phyloP scores from a whole-genome alignment of 2,888 invertebrate genomes.

The Oxycera nigricornis region DNA sequence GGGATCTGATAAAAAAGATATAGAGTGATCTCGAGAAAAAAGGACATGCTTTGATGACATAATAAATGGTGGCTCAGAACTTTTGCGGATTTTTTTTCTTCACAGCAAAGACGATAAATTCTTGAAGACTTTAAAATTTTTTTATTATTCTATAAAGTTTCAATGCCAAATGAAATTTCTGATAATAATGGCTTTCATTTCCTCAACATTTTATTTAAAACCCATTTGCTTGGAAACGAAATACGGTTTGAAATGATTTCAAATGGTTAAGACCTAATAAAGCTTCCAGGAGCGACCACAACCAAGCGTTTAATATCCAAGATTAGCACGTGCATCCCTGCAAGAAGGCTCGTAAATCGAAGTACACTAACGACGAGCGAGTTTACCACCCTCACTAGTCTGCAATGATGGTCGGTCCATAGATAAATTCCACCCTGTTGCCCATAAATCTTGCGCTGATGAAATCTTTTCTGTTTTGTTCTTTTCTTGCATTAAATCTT shows the following conservation, averaged over 20 bases:
- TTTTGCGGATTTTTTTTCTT: neutral
- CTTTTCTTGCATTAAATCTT: conserved; percentile 25
- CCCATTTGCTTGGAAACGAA: no score
- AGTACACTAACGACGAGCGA: neutral
- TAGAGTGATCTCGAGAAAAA: neutral
- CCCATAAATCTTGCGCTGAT: conserved; percentile 28
- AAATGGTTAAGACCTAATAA: no score
- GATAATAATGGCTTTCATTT: no score
- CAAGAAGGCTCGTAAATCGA: conserved; percentile 19
- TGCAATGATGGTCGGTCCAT: conserved; percentile 5
- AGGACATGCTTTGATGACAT: neutral
- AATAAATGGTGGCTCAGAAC: neutral
- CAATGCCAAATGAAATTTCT: no score
- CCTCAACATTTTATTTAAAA: no score
- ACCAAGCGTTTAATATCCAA: neutral
- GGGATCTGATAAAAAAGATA: neutral
- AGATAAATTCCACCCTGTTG: conserved; percentile 28
- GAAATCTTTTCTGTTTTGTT: conserved; percentile 22
- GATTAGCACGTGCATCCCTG: conserved; percentile 12
- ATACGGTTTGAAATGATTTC: no score
- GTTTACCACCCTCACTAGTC: conserved; percentile 14
- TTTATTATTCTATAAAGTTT: no score
- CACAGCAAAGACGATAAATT: no score
- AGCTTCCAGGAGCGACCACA: neutral
- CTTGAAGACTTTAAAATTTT: no score